phyloP scores from a whole-genome alignment of 2,113 vertebrate genomes.

The Aspiorhynchus laticeps region DNA sequence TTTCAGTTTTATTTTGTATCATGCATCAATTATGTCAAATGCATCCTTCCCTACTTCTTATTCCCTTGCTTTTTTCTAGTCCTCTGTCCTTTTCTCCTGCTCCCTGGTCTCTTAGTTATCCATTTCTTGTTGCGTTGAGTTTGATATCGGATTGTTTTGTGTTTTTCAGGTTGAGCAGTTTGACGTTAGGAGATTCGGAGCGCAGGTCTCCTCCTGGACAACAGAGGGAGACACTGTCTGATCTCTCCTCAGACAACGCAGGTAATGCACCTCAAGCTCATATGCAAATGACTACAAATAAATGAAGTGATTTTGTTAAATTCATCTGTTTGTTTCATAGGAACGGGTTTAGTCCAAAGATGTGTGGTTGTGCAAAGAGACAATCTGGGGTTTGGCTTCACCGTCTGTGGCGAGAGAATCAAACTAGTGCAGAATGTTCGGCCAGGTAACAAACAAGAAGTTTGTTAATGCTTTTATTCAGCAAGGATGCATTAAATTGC shows the following conservation, averaged over 20 bases:
- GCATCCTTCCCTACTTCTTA: neutral
- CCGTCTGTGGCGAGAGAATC: constrained; percentile 89
- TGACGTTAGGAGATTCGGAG: constrained; percentile 86
- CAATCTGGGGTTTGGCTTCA: constrained; percentile 93
- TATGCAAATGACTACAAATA: neutral
- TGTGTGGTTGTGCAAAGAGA: constrained; percentile 94
- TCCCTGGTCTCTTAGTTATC: neutral
- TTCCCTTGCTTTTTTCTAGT: neutral
- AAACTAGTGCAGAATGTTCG: constrained; percentile 94
- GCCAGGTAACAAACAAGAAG: constrained; percentile 81
- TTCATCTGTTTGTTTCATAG: constrained; percentile 44
- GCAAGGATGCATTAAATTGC: neutral
- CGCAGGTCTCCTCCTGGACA: constrained; percentile 78
- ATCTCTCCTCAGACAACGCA: constrained; percentile 75
- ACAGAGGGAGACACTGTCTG: constrained; percentile 71
- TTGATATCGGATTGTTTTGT: constrained; percentile 71
- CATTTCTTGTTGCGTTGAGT: neutral
- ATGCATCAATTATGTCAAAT: neutral
- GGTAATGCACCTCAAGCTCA: constrained; percentile 61
- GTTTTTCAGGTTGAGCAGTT: constrained; percentile 83
- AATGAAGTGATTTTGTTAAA: neutral
- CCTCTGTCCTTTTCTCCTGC: neutral
- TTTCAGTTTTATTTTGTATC: neutral
- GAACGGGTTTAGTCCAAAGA: constrained; percentile 86
- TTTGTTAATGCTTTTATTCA: neutral